Evolutionary conservation across 2,113 vertebrate species (phyloP), one percentile per base, ranked within the genome.

Genomic region (Rynchops niger): DNA sequence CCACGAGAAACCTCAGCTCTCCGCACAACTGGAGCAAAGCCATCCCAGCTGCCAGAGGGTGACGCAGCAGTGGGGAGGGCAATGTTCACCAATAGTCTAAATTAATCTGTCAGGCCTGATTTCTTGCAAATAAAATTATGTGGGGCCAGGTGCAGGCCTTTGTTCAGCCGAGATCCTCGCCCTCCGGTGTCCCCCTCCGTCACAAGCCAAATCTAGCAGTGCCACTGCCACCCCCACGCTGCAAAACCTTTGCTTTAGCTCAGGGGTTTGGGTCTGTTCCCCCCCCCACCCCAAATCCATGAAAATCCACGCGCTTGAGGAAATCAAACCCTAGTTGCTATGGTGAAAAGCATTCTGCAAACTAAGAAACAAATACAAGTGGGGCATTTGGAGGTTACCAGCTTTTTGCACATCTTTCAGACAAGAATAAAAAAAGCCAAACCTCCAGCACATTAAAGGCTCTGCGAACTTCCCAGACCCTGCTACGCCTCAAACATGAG

Each of bases 261-360:
- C 82, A 45, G 70, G 70, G 49, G 59, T 95, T 95, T 66, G 78
- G 93, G 90, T 70, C n/a, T 0, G 0, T 73, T 65, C 73, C 43
- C 78, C 63, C 7, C 15, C 12, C 26, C 52, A 74, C 38, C 40
- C 40, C 71, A 86, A 84, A 92, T 59, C 91, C 79, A 91, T 85
- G 81, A 89, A 96, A 97, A 97, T 95, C 91, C 87, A 94, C 91
- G 86, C 1, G 36, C 91, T 82, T 36, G 89, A 93, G 87, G 91
- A 93, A 93, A 93, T 87, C 84, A 93, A 80, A 78, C 74, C 91
- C 78, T 74, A 94, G 97, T 97, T 97, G 97, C 97, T 96, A 97
- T 96, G 95, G 96, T 95, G 97, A 97, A 73, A 96, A 84, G 71
- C 91, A 73, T 94, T 94, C 96, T 88, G 93, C 89, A 96, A 97